Conservation (phyloP, 2,113 vertebrate species). For the Strix uralensis region DNA sequence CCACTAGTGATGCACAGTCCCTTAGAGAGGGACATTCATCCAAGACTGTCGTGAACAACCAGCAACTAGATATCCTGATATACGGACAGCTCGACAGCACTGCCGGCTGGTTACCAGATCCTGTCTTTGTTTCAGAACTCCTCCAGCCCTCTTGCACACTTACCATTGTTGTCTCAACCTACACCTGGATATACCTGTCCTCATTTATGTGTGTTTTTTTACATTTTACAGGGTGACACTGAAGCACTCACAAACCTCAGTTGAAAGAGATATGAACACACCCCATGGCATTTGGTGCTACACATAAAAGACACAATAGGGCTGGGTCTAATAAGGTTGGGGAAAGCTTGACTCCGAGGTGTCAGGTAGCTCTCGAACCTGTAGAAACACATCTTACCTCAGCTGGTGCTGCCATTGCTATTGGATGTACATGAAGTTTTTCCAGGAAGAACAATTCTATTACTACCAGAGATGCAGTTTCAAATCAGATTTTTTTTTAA, state of each 20-base stretch:
- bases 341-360: neutral
- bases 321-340: neutral
- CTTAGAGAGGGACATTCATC: neutral
- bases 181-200: neutral
- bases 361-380: neutral
- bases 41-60: neutral
- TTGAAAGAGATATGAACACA: neutral
- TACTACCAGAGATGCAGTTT: neutral
- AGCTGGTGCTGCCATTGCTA: neutral
- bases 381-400: neutral
- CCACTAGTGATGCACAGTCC: neutral
- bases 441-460: neutral
- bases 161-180: neutral
- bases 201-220: neutral
- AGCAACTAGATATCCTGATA: neutral
- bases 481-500: neutral
- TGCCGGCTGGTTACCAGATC: neutral
- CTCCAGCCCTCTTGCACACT: neutral
- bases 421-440: neutral
- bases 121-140: neutral
- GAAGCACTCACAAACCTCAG: neutral
- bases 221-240: too few species aligned
- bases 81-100: neutral
- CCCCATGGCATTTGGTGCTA: accelerated
- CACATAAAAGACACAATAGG: neutral